Conservation (phyloP, 2,888 invertebrate genomes). For the Apotomis betuletana region DNA sequence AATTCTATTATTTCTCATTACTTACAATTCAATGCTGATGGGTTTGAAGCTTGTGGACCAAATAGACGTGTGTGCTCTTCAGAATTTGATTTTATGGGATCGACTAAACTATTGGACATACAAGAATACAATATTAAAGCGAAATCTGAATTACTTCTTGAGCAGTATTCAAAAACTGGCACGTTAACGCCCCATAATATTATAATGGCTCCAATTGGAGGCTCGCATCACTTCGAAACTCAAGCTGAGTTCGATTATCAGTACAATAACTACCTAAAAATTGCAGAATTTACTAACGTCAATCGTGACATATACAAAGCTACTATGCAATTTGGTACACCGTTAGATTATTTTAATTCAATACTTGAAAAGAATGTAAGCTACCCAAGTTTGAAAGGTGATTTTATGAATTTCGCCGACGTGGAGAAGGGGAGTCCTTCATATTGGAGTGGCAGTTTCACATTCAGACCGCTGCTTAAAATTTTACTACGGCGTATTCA, state of each 20-base stretch:
- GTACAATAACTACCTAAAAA: conserved; percentile 93
- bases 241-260: conserved; percentile 97
- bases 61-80: conserved; percentile 57
- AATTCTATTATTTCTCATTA: conserved; percentile 68
- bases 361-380: conserved; percentile 85
- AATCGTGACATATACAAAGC: conserved; percentile 88
- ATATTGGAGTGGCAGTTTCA: conserved; percentile 98
- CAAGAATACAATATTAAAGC: conserved; percentile 92
- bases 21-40: conserved; percentile 71
- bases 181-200: conserved; percentile 95
- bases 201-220: conserved; percentile 95
- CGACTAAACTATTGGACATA: conserved; percentile 89
- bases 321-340: conserved; percentile 93
- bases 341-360: conserved; percentile 92
- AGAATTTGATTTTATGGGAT: conserved; percentile 87
- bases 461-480: conserved; percentile 93
- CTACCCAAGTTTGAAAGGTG: conserved; percentile 91
- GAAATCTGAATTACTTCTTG: conserved; percentile 92
- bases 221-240: conserved; percentile 94
- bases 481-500: conserved; percentile 92
- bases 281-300: conserved; percentile 93
- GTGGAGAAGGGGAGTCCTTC: conserved; percentile 92
- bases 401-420: conserved; percentile 98
- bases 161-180: conserved; percentile 95
- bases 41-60: conserved; percentile 71